phyloP scores from a whole-genome alignment of 1,140 invertebrate species.

The Drosophila oshimai region DNA sequence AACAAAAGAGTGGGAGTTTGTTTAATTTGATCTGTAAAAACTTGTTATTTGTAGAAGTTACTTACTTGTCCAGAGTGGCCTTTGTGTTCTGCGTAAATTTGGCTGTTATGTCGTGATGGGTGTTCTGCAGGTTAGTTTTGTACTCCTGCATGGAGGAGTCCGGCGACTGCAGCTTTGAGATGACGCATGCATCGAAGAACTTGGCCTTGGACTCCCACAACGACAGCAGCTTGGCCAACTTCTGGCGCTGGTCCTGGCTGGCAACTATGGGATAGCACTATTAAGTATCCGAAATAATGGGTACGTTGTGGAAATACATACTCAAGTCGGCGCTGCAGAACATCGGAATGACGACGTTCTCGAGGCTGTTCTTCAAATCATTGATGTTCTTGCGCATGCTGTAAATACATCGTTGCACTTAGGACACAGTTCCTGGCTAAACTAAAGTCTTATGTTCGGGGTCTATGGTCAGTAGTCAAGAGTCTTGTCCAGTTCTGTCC shows the following conservation, averaged over 20 bases:
- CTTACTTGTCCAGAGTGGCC: conserved; percentile 89
- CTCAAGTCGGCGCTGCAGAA: conserved; percentile 94
- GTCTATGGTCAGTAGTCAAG: background rate
- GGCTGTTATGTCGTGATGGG: conserved; percentile 89
- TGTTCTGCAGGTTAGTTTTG: conserved; percentile 90
- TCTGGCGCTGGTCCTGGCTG: conserved; percentile 92
- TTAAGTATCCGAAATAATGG: background rate
- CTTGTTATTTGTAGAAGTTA: background rate
- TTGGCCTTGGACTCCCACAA: conserved; percentile 98
- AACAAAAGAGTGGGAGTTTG: conserved; percentile 6
- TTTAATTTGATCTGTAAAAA: background rate
- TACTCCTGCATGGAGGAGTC: conserved; percentile 91
- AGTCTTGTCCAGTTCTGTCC: background rate
- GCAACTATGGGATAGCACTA: conserved; percentile 84
- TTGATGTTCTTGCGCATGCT: conserved; percentile 97
- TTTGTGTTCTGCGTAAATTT: conserved; percentile 90
- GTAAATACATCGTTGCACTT: conserved; percentile 68
- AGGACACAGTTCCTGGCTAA: conserved; percentile 8
- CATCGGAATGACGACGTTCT: conserved; percentile 97
- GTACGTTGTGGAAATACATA: conserved; percentile 80
- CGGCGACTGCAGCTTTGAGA: conserved; percentile 92
- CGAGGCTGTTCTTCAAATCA: conserved; percentile 94
- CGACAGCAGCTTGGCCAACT: conserved; percentile 94
- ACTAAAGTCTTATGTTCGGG: background rate
- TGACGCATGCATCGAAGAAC: conserved; percentile 93